A percentile compares a stretch with the other conserved stretches of the same genome.
phyloP scores from a whole-genome alignment of 2,113 vertebrate species.

The Paramisgurnus dabryanus region DNA sequence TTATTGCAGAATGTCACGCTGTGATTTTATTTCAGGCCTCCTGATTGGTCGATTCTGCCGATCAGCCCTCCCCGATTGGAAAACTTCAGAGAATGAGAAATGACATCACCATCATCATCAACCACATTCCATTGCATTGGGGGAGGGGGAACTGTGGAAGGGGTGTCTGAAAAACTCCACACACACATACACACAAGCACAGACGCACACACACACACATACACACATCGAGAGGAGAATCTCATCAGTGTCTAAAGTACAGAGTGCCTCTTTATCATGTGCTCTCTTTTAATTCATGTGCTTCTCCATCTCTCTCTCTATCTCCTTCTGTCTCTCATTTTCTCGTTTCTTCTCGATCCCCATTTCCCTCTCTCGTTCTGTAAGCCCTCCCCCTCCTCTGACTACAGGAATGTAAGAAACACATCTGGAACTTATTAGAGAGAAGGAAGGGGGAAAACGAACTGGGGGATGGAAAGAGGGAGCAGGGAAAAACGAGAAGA shows the following conservation, averaged over 20 bases:
- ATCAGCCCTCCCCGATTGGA: conserved; percentile 47
- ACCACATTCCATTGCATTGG: conserved; percentile 70
- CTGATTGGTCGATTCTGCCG: conserved; percentile 38
- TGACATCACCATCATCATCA: conserved; percentile 76
- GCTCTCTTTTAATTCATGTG: conserved; percentile 74
- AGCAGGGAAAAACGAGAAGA: conserved; percentile 57
- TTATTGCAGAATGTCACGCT: conserved; percentile 40
- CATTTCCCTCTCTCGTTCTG: conserved; percentile 45
- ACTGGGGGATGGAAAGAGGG: conserved; percentile 60
- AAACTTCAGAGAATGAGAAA: conserved; percentile 68
- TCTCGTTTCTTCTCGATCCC: conserved; percentile 22
- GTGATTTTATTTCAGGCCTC: conserved; percentile 12
- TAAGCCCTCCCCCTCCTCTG: conserved; percentile 67
- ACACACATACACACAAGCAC: conserved; percentile 32
- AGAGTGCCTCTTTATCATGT: conserved; percentile 69
- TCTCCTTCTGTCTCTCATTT: conserved; percentile 47
- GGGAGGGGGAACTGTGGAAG: conserved; percentile 45
- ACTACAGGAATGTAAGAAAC: conserved; percentile 78
- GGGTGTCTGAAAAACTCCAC: conserved; percentile 60
- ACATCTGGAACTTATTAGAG: conserved; percentile 81
- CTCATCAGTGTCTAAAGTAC: conserved; percentile 55
- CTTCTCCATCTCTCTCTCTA: conserved; percentile 58
- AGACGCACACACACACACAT: conserved; percentile 40
- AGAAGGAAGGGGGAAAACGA: conserved; percentile 57
- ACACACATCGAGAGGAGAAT: conserved; percentile 41